Evolutionary conservation across 2,113 vertebrate genomes (phyloP).

Genomic region (Microcebus tavaratra): DNA sequence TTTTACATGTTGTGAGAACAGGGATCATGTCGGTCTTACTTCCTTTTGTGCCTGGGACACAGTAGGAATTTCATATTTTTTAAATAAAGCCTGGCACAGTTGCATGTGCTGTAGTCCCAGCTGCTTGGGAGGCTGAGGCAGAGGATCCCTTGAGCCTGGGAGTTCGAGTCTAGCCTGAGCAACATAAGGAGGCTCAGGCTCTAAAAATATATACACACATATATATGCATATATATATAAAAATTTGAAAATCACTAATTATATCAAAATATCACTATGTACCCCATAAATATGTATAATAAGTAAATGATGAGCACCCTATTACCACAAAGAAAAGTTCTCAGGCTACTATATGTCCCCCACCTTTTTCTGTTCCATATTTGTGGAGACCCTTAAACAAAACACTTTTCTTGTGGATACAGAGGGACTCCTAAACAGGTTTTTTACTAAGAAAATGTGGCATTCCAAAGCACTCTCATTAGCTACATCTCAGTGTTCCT

Average conservation of each 20-base stretch:
- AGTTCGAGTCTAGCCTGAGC: neutral
- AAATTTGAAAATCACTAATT: neutral
- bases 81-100: neutral
- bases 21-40: neutral
- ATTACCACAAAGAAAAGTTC: neutral
- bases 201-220: too few relatives aligned
- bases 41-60: neutral
- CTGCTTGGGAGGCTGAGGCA: neutral
- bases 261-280: neutral
- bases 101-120: neutral
- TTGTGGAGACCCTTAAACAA: neutral
- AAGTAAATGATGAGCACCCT: neutral
- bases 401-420: neutral
- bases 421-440: neutral
- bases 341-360: neutral
- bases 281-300: neutral
- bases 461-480: neutral
- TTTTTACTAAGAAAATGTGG: neutral
- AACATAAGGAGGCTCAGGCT: neutral
- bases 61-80: neutral
- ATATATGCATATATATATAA: too few relatives aligned
- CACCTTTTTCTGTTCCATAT: neutral
- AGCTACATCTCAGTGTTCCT: neutral
- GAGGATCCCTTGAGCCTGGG: neutral
- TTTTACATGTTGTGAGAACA: neutral